These are phyloP conservation scores for Babyrousa celebensis DNA, from an alignment of 2,797 vertebrate species.

Conservation along the genomic window DNA sequence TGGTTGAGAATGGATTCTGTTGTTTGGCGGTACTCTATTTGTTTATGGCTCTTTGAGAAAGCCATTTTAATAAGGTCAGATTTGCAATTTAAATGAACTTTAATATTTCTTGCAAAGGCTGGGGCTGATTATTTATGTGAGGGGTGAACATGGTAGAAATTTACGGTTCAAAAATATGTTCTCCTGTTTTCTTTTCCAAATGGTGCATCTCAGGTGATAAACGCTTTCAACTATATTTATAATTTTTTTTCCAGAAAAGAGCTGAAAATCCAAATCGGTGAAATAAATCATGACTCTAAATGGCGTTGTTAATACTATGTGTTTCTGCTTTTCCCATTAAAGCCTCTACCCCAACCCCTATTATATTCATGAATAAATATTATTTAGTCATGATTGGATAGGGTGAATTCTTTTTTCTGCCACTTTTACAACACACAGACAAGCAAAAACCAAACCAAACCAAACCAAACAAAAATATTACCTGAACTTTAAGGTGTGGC, in stretches of 20 bases:
- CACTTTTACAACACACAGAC: not conserved
- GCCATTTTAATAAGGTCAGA: conserved; percentile 93
- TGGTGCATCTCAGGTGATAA: conserved; percentile 88
- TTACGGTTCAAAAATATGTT: conserved; percentile 89
- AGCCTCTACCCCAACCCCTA: conserved; percentile 44
- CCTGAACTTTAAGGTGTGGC: not conserved
- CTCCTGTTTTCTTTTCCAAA: conserved; percentile 89
- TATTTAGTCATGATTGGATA: not conserved
- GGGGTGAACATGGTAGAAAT: conserved; percentile 87
- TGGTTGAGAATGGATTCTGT: conserved; percentile 87
- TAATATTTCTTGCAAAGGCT: conserved; percentile 91
- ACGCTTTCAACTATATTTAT: conserved; percentile 82
- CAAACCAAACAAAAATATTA: conserved; percentile 17
- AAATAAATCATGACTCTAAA: conserved; percentile 84
- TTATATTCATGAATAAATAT: conserved; percentile 64
- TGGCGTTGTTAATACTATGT: conserved; percentile 70
- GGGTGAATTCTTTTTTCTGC: conserved; percentile 55
- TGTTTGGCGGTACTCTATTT: conserved; percentile 90
- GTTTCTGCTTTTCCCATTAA: conserved; percentile 76
- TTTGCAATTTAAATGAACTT: conserved; percentile 94
- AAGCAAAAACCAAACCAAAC: conserved; percentile 12
- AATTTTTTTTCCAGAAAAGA: conserved; percentile 78
- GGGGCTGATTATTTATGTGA: conserved; percentile 89
- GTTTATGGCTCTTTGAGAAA: conserved; percentile 92
- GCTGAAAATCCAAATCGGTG: conserved; percentile 83